phyloP scores from a whole-genome alignment of 1,140 invertebrate species.

The Ceratina calcarata region DNA sequence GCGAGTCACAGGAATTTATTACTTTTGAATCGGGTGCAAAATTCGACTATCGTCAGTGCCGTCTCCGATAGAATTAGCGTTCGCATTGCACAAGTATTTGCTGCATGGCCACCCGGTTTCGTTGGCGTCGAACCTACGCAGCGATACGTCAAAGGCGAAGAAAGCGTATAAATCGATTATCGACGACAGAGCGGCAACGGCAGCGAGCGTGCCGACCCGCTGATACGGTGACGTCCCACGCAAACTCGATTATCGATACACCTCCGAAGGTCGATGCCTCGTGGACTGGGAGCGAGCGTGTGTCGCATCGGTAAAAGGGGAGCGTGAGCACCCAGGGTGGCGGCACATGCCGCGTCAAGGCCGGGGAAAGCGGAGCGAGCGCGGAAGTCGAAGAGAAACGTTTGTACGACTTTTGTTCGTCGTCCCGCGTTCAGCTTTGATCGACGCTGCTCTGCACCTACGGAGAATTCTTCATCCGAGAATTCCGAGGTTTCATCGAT shows the following conservation, averaged over 20 bases:
- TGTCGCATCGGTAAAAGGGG: not conserved
- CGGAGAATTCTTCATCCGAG: constrained; percentile 53
- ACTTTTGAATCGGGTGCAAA: too few relatives aligned
- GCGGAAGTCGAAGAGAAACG: too few relatives aligned
- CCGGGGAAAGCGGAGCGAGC: too few relatives aligned
- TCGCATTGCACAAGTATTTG: too few relatives aligned
- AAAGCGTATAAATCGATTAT: constrained; percentile 69
- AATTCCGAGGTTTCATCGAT: constrained; percentile 70
- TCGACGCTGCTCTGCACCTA: constrained; percentile 16
- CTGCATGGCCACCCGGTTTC: not conserved
- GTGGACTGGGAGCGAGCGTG: constrained; percentile 36
- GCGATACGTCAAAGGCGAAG: constrained; percentile 68
- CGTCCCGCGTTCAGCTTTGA: not conserved
- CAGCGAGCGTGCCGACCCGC: constrained; percentile 44
- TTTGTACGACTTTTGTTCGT: too few relatives aligned
- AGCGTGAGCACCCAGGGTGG: too few relatives aligned
- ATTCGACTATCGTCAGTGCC: too few relatives aligned
- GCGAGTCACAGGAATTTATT: too few relatives aligned
- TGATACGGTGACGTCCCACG: constrained; percentile 55
- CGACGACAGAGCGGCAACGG: constrained; percentile 65
- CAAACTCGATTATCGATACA: constrained; percentile 68
- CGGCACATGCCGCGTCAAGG: too few relatives aligned
- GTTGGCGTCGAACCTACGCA: constrained; percentile 55
- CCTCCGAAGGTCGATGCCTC: constrained; percentile 58
- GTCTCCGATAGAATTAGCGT: constrained; percentile 21